These are phyloP conservation scores for Gandaritis pyraliata DNA, from an alignment of 2,888 invertebrate species.

Conservation along the genomic window DNA sequence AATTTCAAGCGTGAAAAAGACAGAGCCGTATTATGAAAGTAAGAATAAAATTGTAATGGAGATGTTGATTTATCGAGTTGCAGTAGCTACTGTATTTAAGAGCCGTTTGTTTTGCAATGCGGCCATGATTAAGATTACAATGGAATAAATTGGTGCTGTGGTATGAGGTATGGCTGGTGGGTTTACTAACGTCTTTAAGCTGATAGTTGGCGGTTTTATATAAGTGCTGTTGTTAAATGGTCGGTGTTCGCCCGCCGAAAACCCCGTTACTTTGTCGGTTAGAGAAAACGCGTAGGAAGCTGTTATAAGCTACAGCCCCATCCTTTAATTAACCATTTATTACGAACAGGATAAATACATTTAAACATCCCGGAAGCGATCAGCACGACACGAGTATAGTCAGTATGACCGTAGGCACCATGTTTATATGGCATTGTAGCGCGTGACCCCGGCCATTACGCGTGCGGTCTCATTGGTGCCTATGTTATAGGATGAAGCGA, in stretches of 20 bases:
- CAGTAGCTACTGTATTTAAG: constrained; percentile 72
- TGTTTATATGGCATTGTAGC: constrained; percentile 33
- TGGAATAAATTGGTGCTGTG: constrained; percentile 69
- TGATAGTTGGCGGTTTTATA: constrained; percentile 21
- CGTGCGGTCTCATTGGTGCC: constrained; percentile 9
- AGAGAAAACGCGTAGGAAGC: constrained; percentile 3
- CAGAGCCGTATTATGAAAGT: constrained; percentile 66
- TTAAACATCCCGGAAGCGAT: constrained; percentile 33
- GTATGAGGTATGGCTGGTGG: constrained; percentile 40
- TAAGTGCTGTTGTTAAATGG: too few relatives aligned
- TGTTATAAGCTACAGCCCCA: neutral
- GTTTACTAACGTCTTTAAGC: constrained; percentile 54
- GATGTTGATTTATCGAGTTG: constrained; percentile 75
- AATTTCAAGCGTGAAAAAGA: constrained; percentile 75
- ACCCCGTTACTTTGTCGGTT: constrained; percentile 3
- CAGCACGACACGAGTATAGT: constrained; percentile 13
- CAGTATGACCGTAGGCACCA: constrained; percentile 16
- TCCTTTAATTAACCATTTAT: constrained; percentile 14
- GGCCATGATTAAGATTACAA: constrained; percentile 58
- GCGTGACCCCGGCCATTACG: constrained; percentile 40
- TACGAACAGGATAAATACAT: constrained; percentile 17
- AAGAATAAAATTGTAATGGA: constrained; percentile 74
- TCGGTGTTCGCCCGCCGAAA: neutral
- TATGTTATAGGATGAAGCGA: constrained; percentile 23
- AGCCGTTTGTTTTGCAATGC: constrained; percentile 68